Conservation (phyloP, 2,888 invertebrate species). For the Rhagium mordax region DNA sequence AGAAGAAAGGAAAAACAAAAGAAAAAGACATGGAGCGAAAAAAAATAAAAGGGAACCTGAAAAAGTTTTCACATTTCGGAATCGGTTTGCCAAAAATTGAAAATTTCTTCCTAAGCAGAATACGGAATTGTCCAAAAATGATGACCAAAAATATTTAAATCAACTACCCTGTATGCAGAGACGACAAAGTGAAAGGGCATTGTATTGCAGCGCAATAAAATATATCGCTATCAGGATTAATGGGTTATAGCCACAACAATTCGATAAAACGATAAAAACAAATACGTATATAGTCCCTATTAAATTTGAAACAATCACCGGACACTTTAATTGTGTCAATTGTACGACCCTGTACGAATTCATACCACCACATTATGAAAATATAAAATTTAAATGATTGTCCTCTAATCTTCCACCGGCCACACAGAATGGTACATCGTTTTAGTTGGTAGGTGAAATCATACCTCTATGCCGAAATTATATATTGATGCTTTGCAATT, state of each 20-base stretch:
- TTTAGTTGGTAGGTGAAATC: constrained; percentile 4
- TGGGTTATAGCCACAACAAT: neutral
- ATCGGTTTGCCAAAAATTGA: too few relatives aligned
- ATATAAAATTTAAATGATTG: constrained; percentile 12
- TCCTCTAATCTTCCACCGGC: neutral
- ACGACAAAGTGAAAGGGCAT: too few relatives aligned
- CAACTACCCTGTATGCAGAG: too few relatives aligned
- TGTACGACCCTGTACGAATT: neutral
- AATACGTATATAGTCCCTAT: neutral
- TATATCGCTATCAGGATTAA: too few relatives aligned
- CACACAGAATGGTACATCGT: neutral
- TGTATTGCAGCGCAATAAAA: too few relatives aligned
- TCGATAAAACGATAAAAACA: neutral
- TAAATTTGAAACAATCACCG: neutral
- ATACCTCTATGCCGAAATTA: constrained; percentile 7
- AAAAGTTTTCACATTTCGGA: too few relatives aligned
- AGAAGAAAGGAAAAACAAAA: too few relatives aligned
- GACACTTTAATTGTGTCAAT: constrained; percentile 11
- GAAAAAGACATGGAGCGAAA: too few relatives aligned
- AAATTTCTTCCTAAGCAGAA: too few relatives aligned
- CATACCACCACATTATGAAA: neutral
- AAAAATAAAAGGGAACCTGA: too few relatives aligned
- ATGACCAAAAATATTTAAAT: too few relatives aligned
- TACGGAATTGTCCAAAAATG: too few relatives aligned
- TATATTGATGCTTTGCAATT: constrained; percentile 41